Conservation (phyloP, 2,113 vertebrate species). For the Paramormyrops kingsleyae region DNA sequence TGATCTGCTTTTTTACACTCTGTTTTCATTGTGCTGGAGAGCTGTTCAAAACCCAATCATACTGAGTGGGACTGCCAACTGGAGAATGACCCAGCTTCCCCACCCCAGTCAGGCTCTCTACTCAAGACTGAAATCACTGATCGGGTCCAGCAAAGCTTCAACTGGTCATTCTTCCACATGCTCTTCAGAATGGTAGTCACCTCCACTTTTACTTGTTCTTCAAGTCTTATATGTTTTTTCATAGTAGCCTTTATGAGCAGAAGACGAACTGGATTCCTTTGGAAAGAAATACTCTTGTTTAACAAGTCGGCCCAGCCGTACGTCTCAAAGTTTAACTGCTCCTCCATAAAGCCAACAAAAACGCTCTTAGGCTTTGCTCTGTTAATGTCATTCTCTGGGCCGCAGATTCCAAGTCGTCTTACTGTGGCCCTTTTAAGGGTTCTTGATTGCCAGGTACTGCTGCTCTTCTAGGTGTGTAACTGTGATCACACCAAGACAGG, state of each 20-base stretch:
- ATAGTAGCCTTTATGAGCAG: neutral
- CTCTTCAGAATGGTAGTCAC: neutral
- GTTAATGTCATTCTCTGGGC: neutral
- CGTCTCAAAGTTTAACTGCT: neutral
- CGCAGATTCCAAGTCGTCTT: neutral
- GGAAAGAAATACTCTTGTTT: neutral
- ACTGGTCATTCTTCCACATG: neutral
- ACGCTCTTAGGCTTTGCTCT: neutral
- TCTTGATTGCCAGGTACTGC: neutral
- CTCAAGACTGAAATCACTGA: neutral
- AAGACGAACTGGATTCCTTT: neutral
- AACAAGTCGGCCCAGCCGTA: neutral
- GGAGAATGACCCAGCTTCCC: neutral
- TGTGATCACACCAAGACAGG: neutral
- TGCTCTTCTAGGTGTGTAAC: neutral
- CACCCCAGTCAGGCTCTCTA: neutral
- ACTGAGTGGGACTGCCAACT: neutral
- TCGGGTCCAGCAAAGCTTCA: neutral
- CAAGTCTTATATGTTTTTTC: neutral
- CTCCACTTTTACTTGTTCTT: neutral
- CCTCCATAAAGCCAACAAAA: neutral
- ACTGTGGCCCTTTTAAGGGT: neutral
- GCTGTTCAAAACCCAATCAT: neutral
- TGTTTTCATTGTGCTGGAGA: neutral
- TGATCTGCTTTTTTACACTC: neutral